These are phyloP conservation scores for Epicauta chinensis DNA, from an alignment of 1,140 invertebrate species.

Conservation along the genomic window DNA sequence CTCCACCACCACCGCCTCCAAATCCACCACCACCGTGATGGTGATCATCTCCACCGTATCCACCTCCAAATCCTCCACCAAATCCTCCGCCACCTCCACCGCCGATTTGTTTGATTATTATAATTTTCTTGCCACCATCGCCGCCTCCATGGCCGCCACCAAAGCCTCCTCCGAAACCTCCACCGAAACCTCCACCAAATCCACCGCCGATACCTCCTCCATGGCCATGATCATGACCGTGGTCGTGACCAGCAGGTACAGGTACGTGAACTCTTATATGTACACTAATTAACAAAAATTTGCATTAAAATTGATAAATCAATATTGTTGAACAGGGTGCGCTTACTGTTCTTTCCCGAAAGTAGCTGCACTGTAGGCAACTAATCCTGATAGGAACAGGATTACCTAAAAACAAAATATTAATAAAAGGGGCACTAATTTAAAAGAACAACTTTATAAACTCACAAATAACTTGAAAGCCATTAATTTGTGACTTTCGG, in stretches of 20 bases:
- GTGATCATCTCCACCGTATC: background rate
- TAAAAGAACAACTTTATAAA: constrained; percentile 4
- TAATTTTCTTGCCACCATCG: no score
- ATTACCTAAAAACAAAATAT: constrained; percentile 29
- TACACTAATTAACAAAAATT: constrained; percentile 30
- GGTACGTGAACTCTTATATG: constrained; percentile 37
- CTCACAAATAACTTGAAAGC: constrained; percentile 36
- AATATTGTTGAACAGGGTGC: background rate
- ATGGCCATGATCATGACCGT: constrained; percentile 5
- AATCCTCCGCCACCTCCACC: constrained; percentile 19
- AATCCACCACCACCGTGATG: constrained; percentile 15
- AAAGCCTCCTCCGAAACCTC: constrained; percentile 3
- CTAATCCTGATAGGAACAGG: constrained; percentile 22
- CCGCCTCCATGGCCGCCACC: constrained; percentile 12
- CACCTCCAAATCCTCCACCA: constrained; percentile 7
- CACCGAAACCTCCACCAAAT: background rate
- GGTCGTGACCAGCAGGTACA: constrained; percentile 18
- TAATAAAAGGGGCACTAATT: background rate
- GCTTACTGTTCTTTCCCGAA: constrained; percentile 42
- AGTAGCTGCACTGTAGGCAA: constrained; percentile 27
- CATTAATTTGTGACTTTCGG: constrained; percentile 27
- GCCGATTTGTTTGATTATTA: no score
- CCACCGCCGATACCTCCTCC: constrained; percentile 9
- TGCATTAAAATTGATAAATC: background rate
- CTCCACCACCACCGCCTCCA: constrained; percentile 17